Base-by-base conservation (phyloP, 2,797 vertebrate genomes). In the Poecilia velifera region DNA sequence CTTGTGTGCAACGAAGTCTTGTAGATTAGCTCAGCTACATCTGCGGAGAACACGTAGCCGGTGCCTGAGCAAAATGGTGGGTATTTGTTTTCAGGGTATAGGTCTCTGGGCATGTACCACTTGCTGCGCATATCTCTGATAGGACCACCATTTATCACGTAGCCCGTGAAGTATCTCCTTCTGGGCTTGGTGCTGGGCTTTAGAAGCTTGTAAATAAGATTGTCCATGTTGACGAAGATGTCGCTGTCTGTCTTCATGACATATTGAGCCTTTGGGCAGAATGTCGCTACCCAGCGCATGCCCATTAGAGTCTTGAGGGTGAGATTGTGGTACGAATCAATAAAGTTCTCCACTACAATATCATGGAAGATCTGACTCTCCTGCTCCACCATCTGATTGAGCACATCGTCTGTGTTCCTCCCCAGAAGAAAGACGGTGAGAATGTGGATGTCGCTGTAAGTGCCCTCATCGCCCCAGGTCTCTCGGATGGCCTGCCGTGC, bases 181-280 rank as follows among this genome's bases (percentile, higher is more conserved):
- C 98, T 96, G 59, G 98, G 97, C 90, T 99, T 99, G 87, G 97
- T 97, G 85, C 96, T 95, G 55, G 98, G 98, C 89, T 98, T 98
- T 64, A 99, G 94, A 36, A 99, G 96, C 92, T 98, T 99, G 94
- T 97, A 98, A 94, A 99, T 96, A 79, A 99, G 97, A 86, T 99
- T 99, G 92, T 99, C 98, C 98, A 99, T 99, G 95, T 99, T 99
- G 90, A 99, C 98, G 85, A 98, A 99, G 94, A 99, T 98, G 92
- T 99, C 98, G 25, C 98, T 99, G 96, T 99, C 98, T 1, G 98
- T 99, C 94, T 99, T 99, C 95, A 99, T 98, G 82, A 99, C 95
- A 0, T 99, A 99, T 74, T 98, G 98, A 55, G 98, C 97, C 90
- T 97, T 97, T 45, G 98, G 92, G 90, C 98, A 99, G 86, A 97